Base-by-base conservation (phyloP, 1,140 invertebrate genomes). In the Lordiphosa stackelbergi region DNA sequence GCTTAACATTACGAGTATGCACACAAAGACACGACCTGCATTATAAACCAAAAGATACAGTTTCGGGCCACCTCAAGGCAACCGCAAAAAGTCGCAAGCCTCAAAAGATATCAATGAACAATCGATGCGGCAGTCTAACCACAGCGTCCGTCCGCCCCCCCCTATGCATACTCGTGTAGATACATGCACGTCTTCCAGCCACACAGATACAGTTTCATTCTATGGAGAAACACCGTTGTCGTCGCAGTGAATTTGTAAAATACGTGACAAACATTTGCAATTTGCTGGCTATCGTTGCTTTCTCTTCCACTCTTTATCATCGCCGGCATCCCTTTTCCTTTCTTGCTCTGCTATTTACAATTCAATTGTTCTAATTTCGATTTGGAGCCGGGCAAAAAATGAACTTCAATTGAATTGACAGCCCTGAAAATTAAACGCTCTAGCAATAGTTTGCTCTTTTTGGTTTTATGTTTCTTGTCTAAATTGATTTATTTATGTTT, bases 221-320 rank as follows among this genome's bases (percentile, higher is more conserved):
- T 63, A 47, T 38, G 36, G 56, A 61, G 68, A 19, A 56, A 55
- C 63, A 75, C 65, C 55, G 45, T 66, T 56, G 53, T 77, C 72
- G 64, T 83, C 69, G 73, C 78, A 83, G 64, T 83, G 77, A 84
- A 84, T 83, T 83, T 83, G 78, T 84, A 84, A 84, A 84, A 84
- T 83, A 83, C 77, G 77, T 83, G 77, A 83, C 77, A 84, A 84
- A 83, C 77, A 83, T 83, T 83, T 73, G 48, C 78, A 84, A 83
- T 83, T 83, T 70, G 64, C 60, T 73, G 66, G 37, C 54, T 41
- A 52, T 52, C 56, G 31, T 34, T 35, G 16, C 36, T 28, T 35
- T 31, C 8, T 10, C 38, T 24, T 22, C 49, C 45, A 34, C 45
- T 49, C 53, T 36, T 53, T 36, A 37, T 48, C 16, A 22, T 24